Conservation (phyloP, 2,888 invertebrate genomes). For the Ferdinandea cuprea region DNA sequence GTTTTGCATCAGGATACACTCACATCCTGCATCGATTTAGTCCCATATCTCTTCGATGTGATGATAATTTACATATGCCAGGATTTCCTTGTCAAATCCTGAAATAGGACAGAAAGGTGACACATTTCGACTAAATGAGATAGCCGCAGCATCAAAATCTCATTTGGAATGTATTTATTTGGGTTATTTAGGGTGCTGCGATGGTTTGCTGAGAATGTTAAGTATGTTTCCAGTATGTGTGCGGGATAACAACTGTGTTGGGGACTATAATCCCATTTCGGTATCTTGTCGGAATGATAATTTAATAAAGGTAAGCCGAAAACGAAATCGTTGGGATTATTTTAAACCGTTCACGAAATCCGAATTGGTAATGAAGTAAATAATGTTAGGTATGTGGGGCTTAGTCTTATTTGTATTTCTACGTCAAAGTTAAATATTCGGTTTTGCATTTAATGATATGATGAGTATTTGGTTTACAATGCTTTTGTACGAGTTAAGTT, state of each 20-base stretch:
- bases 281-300: slow-evolving; percentile 24
- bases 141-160: slow-evolving; percentile 57
- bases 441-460: no score
- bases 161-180: slow-evolving; percentile 55
- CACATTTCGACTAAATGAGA: slow-evolving; percentile 37
- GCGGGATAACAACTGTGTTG: slow-evolving; percentile 19
- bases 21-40: slow-evolving; percentile 30
- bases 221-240: not conserved
- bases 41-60: slow-evolving; percentile 49
- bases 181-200: slow-evolving; percentile 12
- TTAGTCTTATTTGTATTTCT: not conserved
- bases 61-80: slow-evolving; percentile 39
- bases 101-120: slow-evolving; percentile 34
- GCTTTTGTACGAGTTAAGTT: no score
- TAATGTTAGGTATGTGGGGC: not conserved
- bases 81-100: slow-evolving; percentile 6
- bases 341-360: not conserved
- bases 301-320: slow-evolving; percentile 37
- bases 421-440: not conserved
- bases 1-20: slow-evolving; percentile 29
- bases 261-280: slow-evolving; percentile 12
- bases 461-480: no score
- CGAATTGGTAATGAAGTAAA: not conserved
- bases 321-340: not conserved
- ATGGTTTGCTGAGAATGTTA: not conserved